Evolutionary conservation across 2,888 invertebrate genomes (phyloP), one percentile per base, ranked within the genome.

Genomic region (Trilocha varians): DNA sequence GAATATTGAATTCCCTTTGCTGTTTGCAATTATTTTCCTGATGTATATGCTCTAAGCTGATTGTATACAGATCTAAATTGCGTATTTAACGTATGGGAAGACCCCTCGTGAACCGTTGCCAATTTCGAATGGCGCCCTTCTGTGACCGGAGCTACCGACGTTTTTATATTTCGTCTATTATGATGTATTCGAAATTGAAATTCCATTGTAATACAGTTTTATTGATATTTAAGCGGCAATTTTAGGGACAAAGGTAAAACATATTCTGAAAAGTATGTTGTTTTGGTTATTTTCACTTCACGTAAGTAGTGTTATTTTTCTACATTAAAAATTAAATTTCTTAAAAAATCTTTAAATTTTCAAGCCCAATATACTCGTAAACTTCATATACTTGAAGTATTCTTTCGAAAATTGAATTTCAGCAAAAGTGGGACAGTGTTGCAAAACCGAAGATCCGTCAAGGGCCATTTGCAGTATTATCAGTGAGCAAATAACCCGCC

Each of bases 81-180:
- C 78, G 77, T 84, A 82, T 79, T 84, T 82, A 83, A 78, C 78
- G 77, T 79, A 75, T 76, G 72, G 77, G 74, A 73, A 74, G 71
- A 63, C 70, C 79, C 85, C 80, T 76, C 64, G 69, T 58, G 72
- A 70, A 70, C 68, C 70, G 74, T 67, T 78, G 78, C 82, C 83
- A 84, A 84, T 84, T 82, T 79, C 63, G 67, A 59, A 51, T 59
- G 57, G 59, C 55, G 52, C 68, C 70, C 71, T 62, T 55, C 56
- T 55, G 46, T 47, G 51, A 53, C 50, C 50, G 46, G 57, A 61
- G 25, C 25, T 25, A 11, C 5, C 62, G 59, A 50, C 62, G 67
- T 25, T 65, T 76, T 73, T 77, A 74, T 78, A 70, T 76, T 72
- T 66, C 65, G 58, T 14, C 59, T 70, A 66, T 65, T 25, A 25